A percentile compares a stretch with the other conserved stretches of the same genome.
Evolutionary conservation across 1,140 invertebrate species (phyloP).

Genomic region (Phthorimaea operculella): DNA sequence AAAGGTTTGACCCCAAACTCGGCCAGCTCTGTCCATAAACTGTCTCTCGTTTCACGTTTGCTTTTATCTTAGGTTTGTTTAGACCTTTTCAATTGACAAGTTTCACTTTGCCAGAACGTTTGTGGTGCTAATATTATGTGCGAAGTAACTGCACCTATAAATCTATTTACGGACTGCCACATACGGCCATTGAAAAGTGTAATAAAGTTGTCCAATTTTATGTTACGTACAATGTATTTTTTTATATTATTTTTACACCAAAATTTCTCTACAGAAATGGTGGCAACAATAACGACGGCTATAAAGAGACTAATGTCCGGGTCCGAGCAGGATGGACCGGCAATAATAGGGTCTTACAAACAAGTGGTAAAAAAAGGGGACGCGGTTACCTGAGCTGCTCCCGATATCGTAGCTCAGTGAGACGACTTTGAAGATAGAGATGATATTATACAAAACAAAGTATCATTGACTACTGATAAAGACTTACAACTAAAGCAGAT

Average conservation of each 20-base stretch:
- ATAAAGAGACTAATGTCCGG: constrained; percentile 7
- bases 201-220: too few species aligned
- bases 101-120: background rate
- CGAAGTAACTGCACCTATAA: background rate
- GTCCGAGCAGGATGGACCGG: constrained; percentile 17
- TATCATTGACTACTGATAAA: too few species aligned
- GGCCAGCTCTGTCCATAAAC: constrained; percentile 40
- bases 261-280: background rate
- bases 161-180: background rate
- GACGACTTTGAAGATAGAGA: too few species aligned
- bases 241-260: background rate
- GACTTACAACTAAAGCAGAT: too few species aligned
- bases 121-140: too few species aligned
- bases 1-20: constrained; percentile 45
- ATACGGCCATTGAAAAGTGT: too few species aligned
- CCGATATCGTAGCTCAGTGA: constrained; percentile 1
- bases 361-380: constrained; percentile 43
- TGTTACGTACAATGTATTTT: too few species aligned
- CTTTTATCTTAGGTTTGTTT: constrained; percentile 18
- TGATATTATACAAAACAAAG: too few species aligned
- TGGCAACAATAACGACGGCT: constrained; percentile 3
- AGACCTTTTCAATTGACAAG: constrained; percentile 6
- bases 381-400: constrained; percentile 57
- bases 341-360: constrained; percentile 27
- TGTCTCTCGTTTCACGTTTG: constrained; percentile 29